Evolutionary conservation across 2,888 invertebrate genomes (phyloP), one percentile per base, ranked within the genome.

Genomic region (Chloroclystis v-ata): DNA sequence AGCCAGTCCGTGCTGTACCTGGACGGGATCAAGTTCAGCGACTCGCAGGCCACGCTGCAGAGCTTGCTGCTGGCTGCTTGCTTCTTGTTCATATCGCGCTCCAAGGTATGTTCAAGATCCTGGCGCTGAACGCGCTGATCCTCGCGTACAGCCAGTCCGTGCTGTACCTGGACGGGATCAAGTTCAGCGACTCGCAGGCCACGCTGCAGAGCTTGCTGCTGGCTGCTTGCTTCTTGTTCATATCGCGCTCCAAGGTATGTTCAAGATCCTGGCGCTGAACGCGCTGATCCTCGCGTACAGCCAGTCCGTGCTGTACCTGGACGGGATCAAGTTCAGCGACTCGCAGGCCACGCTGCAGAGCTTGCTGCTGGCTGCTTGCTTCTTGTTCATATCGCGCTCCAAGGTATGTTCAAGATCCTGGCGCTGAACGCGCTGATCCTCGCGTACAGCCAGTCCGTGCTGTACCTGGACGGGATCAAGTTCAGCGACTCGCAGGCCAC

Each of bases 61-160:
- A 99, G 99, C 24, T 89, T 99, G 7, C 88, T 99, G 44, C 85
- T 99, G 52, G 99, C 99, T 0, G 96, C 96, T 0, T 99, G 99
- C 78, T 99, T 99, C 82, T 89, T 99, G 35, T 99, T 99, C 72
- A 98, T 99, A 71, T 99, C n/a, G n/a, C n/a, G n/a, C n/a, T n/a
- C n/a, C n/a, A n/a, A n/a, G n/a, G n/a, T n/a, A 99, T 99, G 99
- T 99, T 99, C 88, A 99, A 99, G 89, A 99, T 99, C 64, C 89
- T 99, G 46, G 99, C 99, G 0, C 84, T 99, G 43, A 99, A 99
- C 78, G 99, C 99, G 0, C 90, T 99, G 2, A 96, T 99, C 57
- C 90, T 98, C 57, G 99, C 99, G 0, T 99, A 99, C 89, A 97
- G 98, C 67, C 98, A 99, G 83, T 98, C 98, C 2, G 99, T 99